Conservation (phyloP, 2,113 vertebrate genomes). For the Oreochromis tanganicae region DNA sequence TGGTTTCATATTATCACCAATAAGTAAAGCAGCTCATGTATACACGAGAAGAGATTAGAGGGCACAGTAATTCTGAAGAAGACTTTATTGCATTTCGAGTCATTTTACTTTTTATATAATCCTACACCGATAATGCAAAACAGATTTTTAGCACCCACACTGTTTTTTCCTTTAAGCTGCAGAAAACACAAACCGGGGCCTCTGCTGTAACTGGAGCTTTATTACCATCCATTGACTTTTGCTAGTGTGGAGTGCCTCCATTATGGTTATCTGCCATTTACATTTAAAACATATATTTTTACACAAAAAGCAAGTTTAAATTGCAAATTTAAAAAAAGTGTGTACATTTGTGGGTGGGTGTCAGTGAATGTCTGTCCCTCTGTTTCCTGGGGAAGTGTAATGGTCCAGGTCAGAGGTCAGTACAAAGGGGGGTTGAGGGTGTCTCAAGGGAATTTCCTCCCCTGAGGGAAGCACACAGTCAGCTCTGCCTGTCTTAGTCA, state of each 20-base stretch:
- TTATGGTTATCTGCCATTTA: not conserved
- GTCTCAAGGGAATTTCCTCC: constrained; percentile 41
- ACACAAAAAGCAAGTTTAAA: not conserved
- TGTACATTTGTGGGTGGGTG: not conserved
- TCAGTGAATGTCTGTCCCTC: not conserved
- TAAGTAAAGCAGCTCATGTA: not conserved
- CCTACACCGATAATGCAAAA: not conserved
- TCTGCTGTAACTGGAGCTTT: constrained; percentile 7
- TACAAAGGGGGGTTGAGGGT: not conserved
- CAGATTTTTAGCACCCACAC: not conserved
- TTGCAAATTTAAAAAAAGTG: not conserved
- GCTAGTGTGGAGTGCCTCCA: not conserved
- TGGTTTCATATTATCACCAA: not conserved
- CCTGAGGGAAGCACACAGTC: not conserved
- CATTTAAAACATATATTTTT: not conserved
- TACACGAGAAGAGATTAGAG: not conserved
- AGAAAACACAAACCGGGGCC: not conserved
- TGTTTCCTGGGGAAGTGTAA: constrained; percentile 49
- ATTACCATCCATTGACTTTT: not conserved
- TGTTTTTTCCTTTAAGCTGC: not conserved
- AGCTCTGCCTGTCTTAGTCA: not conserved
- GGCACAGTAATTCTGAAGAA: not conserved
- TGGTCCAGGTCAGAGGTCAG: constrained; percentile 27
- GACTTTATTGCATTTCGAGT: not conserved
- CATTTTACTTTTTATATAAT: not conserved